phyloP scores from a whole-genome alignment of 2,113 vertebrate genomes.

The Myotis davidii region DNA sequence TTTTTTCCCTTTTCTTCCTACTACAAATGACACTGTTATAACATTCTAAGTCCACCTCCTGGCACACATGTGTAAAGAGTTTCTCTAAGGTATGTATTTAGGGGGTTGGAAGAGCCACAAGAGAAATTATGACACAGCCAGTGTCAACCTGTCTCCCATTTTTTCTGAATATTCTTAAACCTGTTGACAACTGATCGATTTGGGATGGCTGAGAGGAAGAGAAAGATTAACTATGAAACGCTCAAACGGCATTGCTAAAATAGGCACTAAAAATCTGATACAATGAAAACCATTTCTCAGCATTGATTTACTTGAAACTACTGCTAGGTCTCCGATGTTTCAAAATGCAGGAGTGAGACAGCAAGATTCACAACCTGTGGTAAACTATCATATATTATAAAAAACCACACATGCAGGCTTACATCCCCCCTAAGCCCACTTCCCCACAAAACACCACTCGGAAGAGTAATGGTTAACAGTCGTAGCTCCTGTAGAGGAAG shows the following conservation, averaged over 20 bases:
- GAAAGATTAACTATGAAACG: slow-evolving; percentile 36
- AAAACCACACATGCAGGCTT: neutral
- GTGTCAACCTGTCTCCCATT: neutral
- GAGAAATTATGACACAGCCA: neutral
- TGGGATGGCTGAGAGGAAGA: neutral
- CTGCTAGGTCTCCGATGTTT: neutral
- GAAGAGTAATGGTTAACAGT: slow-evolving; percentile 25
- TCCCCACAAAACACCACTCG: neutral
- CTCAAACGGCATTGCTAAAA: slow-evolving; percentile 40
- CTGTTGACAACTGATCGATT: slow-evolving; percentile 36
- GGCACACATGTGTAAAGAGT: neutral
- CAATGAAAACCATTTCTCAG: slow-evolving; percentile 55
- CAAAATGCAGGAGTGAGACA: slow-evolving; percentile 46
- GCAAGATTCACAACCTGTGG: slow-evolving; percentile 55
- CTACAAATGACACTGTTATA: slow-evolving; percentile 3
- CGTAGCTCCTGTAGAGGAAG: neutral
- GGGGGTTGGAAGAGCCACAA: neutral
- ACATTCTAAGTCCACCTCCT: slow-evolving; percentile 43
- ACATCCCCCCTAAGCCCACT: neutral
- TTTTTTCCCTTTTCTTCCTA: slow-evolving; percentile 42
- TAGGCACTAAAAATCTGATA: slow-evolving; percentile 59
- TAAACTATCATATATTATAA: neutral
- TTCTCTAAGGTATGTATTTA: slow-evolving; percentile 17
- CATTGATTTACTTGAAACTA: slow-evolving; percentile 59
- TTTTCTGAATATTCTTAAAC: slow-evolving; percentile 17